These are phyloP conservation scores for Callosobruchus maculatus DNA, from an alignment of 2,888 invertebrate species.

Conservation along the genomic window DNA sequence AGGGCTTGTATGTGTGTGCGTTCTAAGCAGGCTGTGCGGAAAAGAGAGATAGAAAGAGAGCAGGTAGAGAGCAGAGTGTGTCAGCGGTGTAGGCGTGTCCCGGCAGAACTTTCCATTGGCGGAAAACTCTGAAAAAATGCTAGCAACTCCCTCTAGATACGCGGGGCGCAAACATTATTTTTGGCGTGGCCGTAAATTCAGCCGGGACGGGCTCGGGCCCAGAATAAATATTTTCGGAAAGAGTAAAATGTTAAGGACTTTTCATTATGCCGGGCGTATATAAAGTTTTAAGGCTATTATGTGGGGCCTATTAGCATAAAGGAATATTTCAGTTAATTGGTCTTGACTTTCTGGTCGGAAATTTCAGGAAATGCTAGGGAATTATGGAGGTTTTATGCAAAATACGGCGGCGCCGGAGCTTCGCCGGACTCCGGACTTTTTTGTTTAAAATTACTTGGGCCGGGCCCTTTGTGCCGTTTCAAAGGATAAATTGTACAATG, in stretches of 20 bases:
- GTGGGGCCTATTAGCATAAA: constrained; percentile 50
- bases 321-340: constrained; percentile 50
- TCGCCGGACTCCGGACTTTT: constrained; percentile 23
- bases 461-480: constrained; percentile 29
- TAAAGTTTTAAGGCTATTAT: constrained; percentile 50
- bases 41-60: constrained; percentile 42
- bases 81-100: constrained; percentile 38
- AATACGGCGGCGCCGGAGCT: constrained; percentile 22
- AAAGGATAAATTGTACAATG: constrained; percentile 31
- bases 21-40: constrained; percentile 34
- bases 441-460: constrained; percentile 34
- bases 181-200: constrained; percentile 50
- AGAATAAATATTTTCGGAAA: constrained; percentile 52
- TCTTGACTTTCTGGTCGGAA: constrained; percentile 39
- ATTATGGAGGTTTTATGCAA: constrained; percentile 43
- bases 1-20: background rate
- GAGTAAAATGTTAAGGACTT: constrained; percentile 52
- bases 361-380: constrained; percentile 40
- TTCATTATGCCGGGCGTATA: constrained; percentile 48
- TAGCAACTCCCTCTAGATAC: constrained; percentile 43
- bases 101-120: constrained; percentile 46
- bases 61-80: constrained; percentile 37
- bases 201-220: constrained; percentile 33
- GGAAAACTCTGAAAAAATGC: constrained; percentile 46
- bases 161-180: constrained; percentile 50